Conservation (phyloP, 2,797 vertebrate species). For the Microtus agrestis region DNA sequence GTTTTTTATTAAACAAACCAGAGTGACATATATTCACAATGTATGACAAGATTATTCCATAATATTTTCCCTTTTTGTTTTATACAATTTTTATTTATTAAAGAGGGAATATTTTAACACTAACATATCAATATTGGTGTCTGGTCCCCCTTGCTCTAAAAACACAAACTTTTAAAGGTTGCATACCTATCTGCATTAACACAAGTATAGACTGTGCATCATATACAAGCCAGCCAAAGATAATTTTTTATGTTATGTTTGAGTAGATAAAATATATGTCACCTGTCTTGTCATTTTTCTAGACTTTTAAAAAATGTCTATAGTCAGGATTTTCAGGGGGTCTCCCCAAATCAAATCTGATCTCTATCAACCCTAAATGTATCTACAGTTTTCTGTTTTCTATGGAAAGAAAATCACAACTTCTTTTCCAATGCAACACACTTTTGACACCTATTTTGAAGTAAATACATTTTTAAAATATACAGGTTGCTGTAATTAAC, state of each 20-base stretch:
- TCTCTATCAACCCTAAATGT: background rate
- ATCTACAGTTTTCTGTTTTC: background rate
- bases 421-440: background rate
- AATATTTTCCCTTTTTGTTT: background rate
- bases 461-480: background rate
- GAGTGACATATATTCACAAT: background rate
- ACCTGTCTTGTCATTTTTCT: background rate
- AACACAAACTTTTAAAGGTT: background rate
- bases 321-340: background rate
- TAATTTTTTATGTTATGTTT: background rate
- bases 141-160: background rate
- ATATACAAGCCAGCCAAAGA: background rate
- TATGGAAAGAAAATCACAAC: background rate
- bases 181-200: background rate
- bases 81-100: background rate
- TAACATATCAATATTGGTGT: background rate
- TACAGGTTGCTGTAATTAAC: background rate
- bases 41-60: background rate
- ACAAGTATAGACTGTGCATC: background rate
- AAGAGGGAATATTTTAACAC: background rate
- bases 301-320: background rate
- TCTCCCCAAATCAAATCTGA: background rate
- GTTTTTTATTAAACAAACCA: background rate
- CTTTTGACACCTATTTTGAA: background rate
- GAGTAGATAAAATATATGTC: background rate